Percentiles rank a stretch among this genome's conserved stretches.
Conservation (phyloP, 2,888 invertebrate species). For the Phorcus lineatus region DNA sequence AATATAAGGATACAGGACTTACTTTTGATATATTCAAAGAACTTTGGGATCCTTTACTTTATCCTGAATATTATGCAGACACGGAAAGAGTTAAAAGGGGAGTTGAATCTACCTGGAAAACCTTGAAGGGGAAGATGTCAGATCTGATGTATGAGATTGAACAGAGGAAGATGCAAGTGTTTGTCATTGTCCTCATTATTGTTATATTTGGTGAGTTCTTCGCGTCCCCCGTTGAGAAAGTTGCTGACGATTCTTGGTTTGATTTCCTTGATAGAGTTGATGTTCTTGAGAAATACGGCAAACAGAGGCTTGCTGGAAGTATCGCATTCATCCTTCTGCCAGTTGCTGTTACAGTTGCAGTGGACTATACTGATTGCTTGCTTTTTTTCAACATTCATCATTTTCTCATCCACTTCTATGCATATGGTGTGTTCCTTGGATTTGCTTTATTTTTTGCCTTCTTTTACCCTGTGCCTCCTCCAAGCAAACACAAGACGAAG, state of each 20-base stretch:
- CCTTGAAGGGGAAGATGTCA: constrained; percentile 30
- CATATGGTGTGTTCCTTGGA: constrained; percentile 64
- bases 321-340: constrained; percentile 68
- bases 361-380: constrained; percentile 68
- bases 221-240: constrained; percentile 64
- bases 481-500: constrained; percentile 55
- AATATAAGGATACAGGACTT: background rate
- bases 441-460: constrained; percentile 61
- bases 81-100: background rate
- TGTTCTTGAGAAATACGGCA: constrained; percentile 70
- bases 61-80: background rate
- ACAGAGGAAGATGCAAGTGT: constrained; percentile 53
- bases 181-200: constrained; percentile 62
- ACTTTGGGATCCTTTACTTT: background rate
- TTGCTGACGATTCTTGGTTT: constrained; percentile 73
- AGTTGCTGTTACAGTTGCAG: constrained; percentile 56
- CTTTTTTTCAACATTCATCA: constrained; percentile 64
- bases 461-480: constrained; percentile 66
- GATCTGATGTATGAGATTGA: constrained; percentile 37
- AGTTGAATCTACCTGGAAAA: background rate
- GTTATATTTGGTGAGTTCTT: constrained; percentile 65
- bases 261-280: constrained; percentile 72
- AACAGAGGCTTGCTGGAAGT: constrained; percentile 67
- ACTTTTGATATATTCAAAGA: background rate
- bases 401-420: constrained; percentile 68